A percentile compares a stretch with the other conserved stretches of the same genome.
phyloP scores from a whole-genome alignment of 2,888 invertebrate genomes.

The Marasmarcha lunaedactyla region DNA sequence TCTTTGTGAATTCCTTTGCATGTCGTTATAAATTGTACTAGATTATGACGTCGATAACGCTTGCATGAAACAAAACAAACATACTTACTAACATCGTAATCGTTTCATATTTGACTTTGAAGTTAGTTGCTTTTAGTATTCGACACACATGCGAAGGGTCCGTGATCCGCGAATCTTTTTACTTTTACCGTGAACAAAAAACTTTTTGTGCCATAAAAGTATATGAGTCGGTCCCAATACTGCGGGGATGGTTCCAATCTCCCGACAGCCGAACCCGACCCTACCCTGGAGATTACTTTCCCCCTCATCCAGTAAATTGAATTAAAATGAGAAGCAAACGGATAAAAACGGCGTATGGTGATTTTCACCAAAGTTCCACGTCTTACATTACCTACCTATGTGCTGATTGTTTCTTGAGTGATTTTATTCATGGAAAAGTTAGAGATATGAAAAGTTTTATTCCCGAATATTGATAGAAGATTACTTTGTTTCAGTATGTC shows the following conservation, averaged over 20 bases:
- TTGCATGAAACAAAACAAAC: too few relatives aligned
- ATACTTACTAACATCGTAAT: conserved; percentile 12
- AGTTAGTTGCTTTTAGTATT: conserved; percentile 43
- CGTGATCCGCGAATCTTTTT: conserved; percentile 51
- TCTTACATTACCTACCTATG: conserved; percentile 33
- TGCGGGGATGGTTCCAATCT: conserved; percentile 65
- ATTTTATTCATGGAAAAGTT: conserved; percentile 16
- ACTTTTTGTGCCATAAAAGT: conserved; percentile 62
- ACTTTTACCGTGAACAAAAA: conserved; percentile 58
- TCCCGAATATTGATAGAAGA: too few relatives aligned
- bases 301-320: conserved; percentile 63
- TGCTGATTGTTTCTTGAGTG: conserved; percentile 24
- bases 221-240: conserved; percentile 68
- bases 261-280: conserved; percentile 58
- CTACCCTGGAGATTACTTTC: conserved; percentile 63
- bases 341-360: background rate
- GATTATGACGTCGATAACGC: too few relatives aligned
- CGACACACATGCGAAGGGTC: conserved; percentile 36
- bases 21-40: too few relatives aligned
- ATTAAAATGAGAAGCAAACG: conserved; percentile 24
- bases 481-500: too few relatives aligned
- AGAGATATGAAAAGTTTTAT: conserved; percentile 9
- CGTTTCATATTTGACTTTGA: conserved; percentile 30
- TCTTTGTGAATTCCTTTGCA: too few relatives aligned
- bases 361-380: conserved; percentile 25